phyloP scores from a whole-genome alignment of 2,113 vertebrate species.

The Vanacampus margaritifer region DNA sequence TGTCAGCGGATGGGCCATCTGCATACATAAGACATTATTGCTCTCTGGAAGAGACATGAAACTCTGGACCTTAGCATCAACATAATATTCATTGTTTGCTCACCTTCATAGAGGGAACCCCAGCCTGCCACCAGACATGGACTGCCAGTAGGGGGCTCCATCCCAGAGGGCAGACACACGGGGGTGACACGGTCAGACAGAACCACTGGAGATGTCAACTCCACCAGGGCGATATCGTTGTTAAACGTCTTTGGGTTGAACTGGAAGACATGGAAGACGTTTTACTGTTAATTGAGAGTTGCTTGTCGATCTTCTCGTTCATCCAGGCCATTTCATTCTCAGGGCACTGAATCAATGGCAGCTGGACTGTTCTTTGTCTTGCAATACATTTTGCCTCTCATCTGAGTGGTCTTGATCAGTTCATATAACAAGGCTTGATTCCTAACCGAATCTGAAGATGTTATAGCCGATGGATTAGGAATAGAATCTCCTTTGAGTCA shows the following conservation, averaged over 20 bases:
- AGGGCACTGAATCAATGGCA: too few relatives aligned
- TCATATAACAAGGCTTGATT: too few relatives aligned
- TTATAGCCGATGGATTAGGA: too few relatives aligned
- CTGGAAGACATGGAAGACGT: slow-evolving; percentile 61
- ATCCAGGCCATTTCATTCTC: too few relatives aligned
- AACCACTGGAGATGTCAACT: slow-evolving; percentile 77
- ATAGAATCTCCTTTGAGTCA: too few relatives aligned
- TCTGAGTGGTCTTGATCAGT: too few relatives aligned
- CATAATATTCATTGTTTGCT: slow-evolving; percentile 4
- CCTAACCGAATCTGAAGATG: too few relatives aligned
- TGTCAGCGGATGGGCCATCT: slow-evolving; percentile 85
- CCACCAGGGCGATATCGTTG: slow-evolving; percentile 87
- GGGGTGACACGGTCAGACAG: slow-evolving; percentile 70
- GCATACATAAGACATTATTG: slow-evolving; percentile 5
- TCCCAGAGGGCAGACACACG: slow-evolving; percentile 81
- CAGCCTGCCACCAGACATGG: slow-evolving; percentile 87
- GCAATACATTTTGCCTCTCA: too few relatives aligned
- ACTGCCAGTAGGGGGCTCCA: slow-evolving; percentile 78
- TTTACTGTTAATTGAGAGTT: not conserved
- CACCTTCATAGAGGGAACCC: slow-evolving; percentile 92
- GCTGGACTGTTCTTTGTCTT: too few relatives aligned
- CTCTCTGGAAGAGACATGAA: not conserved
- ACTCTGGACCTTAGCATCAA: not conserved
- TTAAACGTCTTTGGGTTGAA: slow-evolving; percentile 92
- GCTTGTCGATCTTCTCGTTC: too few relatives aligned